A percentile compares a stretch with the other conserved stretches of the same genome.
These are phyloP conservation scores for Malurus alboscapulatus DNA, from an alignment of 2,113 vertebrate species.

Conservation along the genomic window DNA sequence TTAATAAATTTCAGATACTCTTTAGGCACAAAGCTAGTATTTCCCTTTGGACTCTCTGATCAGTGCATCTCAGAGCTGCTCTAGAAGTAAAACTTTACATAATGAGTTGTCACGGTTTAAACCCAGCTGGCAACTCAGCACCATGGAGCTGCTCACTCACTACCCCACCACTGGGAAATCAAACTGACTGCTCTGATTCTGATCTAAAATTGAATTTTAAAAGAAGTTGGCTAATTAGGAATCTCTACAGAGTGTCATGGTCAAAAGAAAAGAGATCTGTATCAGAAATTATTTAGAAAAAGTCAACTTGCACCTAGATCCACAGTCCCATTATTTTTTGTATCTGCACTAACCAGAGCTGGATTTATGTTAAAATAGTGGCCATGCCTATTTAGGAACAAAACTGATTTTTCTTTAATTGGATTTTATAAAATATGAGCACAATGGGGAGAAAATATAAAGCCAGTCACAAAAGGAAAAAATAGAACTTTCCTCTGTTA, in stretches of 20 bases:
- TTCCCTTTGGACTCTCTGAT: not conserved
- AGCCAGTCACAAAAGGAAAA: not conserved
- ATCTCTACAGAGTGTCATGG: not conserved
- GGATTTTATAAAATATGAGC: not conserved
- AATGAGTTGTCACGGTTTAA: not conserved
- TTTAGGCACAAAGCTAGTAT: not conserved
- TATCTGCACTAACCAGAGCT: not conserved
- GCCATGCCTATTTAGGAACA: not conserved
- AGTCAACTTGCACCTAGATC: not conserved
- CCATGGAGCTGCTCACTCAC: not conserved
- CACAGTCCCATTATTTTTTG: not conserved
- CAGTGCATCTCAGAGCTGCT: not conserved
- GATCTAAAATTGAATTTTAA: not conserved
- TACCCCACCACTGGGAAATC: not conserved
- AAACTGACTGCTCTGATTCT: not conserved
- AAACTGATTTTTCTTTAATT: not conserved
- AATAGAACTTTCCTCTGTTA: not conserved
- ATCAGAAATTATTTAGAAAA: not conserved
- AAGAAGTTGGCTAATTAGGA: not conserved
- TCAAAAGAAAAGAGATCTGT: not conserved
- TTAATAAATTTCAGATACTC: not conserved
- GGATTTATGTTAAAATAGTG: not conserved
- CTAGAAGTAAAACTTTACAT: not conserved
- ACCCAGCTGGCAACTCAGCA: not conserved
- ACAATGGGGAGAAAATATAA: not conserved